Percentiles rank a stretch among this genome's conserved stretches.
Conservation (phyloP, 2,797 vertebrate genomes). For the Labeo calbasu region DNA sequence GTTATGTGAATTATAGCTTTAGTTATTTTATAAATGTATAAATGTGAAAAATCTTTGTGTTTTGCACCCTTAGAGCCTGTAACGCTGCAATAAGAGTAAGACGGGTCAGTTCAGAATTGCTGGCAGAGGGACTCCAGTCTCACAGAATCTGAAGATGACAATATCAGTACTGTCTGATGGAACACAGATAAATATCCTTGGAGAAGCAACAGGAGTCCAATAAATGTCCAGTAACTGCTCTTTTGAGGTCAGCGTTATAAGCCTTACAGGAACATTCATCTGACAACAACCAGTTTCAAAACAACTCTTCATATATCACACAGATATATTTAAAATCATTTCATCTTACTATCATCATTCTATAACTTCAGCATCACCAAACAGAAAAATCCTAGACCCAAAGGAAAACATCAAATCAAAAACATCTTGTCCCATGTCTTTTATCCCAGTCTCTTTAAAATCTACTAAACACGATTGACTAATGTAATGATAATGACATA, state of each 20-base stretch:
- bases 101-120: not conserved
- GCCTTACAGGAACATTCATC: not conserved
- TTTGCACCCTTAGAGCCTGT: constrained; percentile 5
- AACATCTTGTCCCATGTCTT: not conserved
- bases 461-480: not conserved
- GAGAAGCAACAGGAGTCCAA: not conserved
- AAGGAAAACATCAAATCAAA: not conserved
- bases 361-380: not conserved
- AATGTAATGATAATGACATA: not conserved
- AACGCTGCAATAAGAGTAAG: not conserved
- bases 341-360: not conserved
- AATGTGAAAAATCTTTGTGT: constrained; percentile 2
- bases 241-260: constrained; percentile 3
- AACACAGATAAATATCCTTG: constrained; percentile 21
- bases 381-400: not conserved
- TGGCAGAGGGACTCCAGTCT: not conserved
- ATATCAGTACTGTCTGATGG: not conserved
- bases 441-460: constrained; percentile 1
- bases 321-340: not conserved
- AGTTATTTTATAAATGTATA: not conserved
- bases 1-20: not conserved
- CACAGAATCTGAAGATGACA: not conserved
- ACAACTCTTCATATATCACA: not conserved
- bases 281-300: constrained; percentile 1
- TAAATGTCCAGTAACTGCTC: not conserved